Conservation (phyloP, 1,140 invertebrate species). For the Eueides isabella region DNA sequence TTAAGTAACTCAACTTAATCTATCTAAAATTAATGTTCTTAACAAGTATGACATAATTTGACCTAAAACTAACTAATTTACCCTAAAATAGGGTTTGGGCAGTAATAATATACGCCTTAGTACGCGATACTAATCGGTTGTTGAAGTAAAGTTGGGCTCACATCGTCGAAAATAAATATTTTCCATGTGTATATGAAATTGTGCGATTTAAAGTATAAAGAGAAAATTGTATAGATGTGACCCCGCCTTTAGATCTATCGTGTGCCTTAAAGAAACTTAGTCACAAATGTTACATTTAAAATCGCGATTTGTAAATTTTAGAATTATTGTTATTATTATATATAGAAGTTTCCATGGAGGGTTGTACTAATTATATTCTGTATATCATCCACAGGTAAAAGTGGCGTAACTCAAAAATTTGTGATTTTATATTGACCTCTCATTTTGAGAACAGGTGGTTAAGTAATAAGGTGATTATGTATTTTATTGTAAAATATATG, state of each 20-base stretch:
- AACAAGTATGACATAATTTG: too few species aligned
- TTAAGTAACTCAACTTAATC: too few species aligned
- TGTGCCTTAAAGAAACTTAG: slow-evolving; percentile 28
- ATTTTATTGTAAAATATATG: too few species aligned
- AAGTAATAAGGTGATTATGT: too few species aligned
- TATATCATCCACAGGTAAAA: not conserved
- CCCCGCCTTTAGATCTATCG: slow-evolving; percentile 19
- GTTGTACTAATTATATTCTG: not conserved
- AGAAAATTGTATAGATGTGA: not conserved
- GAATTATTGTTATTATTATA: not conserved
- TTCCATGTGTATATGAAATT: not conserved
- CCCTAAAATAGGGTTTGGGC: not conserved
- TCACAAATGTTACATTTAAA: slow-evolving; percentile 21
- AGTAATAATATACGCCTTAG: not conserved
- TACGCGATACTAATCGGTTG: too few species aligned
- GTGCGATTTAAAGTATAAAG: not conserved
- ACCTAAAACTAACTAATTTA: not conserved
- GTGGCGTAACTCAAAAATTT: not conserved
- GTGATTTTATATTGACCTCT: too few species aligned
- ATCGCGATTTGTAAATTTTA: slow-evolving; percentile 5
- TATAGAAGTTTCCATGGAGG: slow-evolving; percentile 4
- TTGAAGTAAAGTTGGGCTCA: not conserved
- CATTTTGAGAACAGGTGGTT: too few species aligned
- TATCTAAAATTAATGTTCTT: too few species aligned
- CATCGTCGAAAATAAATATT: not conserved